Evolutionary conservation across 1,140 invertebrate genomes (phyloP).

Genomic region (Pomacea maculata): DNA sequence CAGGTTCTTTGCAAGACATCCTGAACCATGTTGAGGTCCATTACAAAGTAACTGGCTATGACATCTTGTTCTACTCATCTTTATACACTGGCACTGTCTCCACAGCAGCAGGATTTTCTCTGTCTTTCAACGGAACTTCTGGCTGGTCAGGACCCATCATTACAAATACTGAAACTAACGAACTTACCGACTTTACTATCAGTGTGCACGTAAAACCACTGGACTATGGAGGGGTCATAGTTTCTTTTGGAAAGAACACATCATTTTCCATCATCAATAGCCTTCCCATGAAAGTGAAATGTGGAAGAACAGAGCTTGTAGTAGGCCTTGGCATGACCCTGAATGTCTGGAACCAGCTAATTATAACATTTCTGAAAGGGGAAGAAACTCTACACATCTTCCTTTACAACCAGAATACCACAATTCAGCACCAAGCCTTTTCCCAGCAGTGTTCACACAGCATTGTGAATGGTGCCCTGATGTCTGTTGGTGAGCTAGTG

Average conservation of each 20-base stretch:
- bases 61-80: constrained; percentile 6
- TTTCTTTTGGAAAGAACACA: constrained; percentile 40
- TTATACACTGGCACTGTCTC: constrained; percentile 5
- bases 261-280: constrained; percentile 26
- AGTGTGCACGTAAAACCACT: constrained; percentile 39
- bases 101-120: constrained; percentile 27
- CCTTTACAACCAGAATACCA: constrained; percentile 28
- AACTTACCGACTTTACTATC: constrained; percentile 28
- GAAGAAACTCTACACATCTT: constrained; percentile 30
- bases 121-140: constrained; percentile 41
- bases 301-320: constrained; percentile 23
- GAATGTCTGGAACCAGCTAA: constrained; percentile 44
- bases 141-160: constrained; percentile 26
- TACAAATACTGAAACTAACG: neutral
- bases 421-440: constrained; percentile 30
- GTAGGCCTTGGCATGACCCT: constrained; percentile 16
- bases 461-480: constrained; percentile 26
- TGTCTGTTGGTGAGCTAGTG: constrained; percentile 39
- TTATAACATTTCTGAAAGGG: constrained; percentile 28
- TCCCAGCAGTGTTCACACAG: constrained; percentile 26
- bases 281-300: constrained; percentile 31
- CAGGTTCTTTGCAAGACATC: constrained; percentile 24
- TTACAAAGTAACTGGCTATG: constrained; percentile 6
- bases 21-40: neutral
- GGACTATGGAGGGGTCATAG: constrained; percentile 31